phyloP scores from a whole-genome alignment of 2,113 vertebrate species.

The Petrocephalus microphthalmus region DNA sequence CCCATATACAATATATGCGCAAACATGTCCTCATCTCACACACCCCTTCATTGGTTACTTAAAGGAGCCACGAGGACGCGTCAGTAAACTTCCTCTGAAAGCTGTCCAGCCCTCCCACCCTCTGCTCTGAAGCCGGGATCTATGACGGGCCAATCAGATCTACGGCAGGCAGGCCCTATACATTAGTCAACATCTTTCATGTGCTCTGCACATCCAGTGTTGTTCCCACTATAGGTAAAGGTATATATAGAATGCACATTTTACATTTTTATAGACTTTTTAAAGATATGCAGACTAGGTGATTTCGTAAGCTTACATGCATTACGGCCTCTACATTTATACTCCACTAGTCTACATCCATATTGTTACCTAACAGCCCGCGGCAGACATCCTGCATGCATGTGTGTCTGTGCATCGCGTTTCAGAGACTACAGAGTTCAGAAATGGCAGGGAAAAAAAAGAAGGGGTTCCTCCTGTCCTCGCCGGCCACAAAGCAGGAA shows the following conservation, averaged over 20 bases:
- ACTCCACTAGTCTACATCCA: not conserved
- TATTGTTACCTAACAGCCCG: not conserved
- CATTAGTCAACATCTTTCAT: not conserved
- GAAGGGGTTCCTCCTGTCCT: not conserved
- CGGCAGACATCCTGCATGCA: not conserved
- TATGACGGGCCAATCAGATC: not conserved
- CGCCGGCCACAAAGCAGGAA: not conserved
- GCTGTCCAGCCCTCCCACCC: not conserved
- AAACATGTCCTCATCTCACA: not conserved
- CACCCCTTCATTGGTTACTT: not conserved
- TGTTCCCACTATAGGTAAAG: not conserved
- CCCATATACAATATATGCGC: not conserved
- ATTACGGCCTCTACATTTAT: not conserved
- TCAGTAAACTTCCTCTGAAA: not conserved
- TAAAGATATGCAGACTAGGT: not conserved
- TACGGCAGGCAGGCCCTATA: not conserved
- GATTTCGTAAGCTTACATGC: not conserved
- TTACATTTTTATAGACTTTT: not conserved
- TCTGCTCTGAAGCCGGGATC: not conserved
- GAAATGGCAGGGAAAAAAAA: not conserved
- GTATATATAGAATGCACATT: not conserved
- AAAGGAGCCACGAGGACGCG: not conserved
- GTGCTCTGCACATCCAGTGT: not conserved
- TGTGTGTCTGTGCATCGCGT: not conserved
- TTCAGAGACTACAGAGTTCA: not conserved